Conservation (phyloP, 2,888 invertebrate genomes). For the Amblyjoppa fuscipennis region DNA sequence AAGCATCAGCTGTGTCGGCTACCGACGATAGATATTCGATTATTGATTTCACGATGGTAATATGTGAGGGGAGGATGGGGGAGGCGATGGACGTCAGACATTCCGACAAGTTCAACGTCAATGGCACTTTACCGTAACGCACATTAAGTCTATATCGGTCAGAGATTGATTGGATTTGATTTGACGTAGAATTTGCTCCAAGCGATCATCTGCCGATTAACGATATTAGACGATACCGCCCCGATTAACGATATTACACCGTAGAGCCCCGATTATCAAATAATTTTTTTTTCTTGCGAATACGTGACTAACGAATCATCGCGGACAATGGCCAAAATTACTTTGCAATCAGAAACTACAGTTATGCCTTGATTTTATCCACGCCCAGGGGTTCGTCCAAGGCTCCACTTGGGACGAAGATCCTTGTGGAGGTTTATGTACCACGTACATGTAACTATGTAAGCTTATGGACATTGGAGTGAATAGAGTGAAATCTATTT, state of each 20-base stretch:
- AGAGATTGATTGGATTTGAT: constrained; percentile 28
- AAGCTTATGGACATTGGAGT: constrained; percentile 5
- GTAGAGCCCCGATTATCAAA: constrained; percentile 11
- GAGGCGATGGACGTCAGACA: constrained; percentile 4
- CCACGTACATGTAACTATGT: neutral
- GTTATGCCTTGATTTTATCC: constrained; percentile 51
- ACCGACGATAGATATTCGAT: constrained; percentile 25
- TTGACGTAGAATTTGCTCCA: constrained; percentile 7
- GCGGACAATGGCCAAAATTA: constrained; percentile 34
- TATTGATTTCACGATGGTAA: constrained; percentile 45
- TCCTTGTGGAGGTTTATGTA: neutral
- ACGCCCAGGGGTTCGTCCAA: neutral
- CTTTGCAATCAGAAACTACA: constrained; percentile 55
- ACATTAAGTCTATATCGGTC: constrained; percentile 2
- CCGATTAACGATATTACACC: neutral
- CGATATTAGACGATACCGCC: neutral
- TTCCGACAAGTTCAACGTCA: constrained; percentile 35
- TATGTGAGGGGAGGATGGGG: constrained; percentile 9
- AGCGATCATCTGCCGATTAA: constrained; percentile 5
- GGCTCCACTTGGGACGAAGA: constrained; percentile 21
- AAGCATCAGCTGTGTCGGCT: neutral
- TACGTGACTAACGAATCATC: constrained; percentile 13
- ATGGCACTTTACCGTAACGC: constrained; percentile 7
- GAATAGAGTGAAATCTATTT: constrained; percentile 46
- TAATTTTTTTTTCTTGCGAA: constrained; percentile 16